phyloP scores from a whole-genome alignment of 2,797 vertebrate species.

The Cuculus canorus region DNA sequence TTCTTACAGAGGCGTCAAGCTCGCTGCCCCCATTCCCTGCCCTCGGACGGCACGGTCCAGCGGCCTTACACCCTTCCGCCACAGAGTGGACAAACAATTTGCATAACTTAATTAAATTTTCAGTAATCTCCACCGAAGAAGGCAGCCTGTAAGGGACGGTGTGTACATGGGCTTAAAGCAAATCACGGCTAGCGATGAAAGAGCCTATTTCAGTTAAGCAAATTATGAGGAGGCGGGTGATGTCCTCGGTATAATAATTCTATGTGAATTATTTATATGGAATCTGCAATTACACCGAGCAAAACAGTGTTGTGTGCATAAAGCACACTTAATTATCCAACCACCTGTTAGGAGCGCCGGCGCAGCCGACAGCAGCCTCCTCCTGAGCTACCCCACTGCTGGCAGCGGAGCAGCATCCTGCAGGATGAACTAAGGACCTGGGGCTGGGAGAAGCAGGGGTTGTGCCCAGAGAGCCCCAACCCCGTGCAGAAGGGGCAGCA shows the following conservation, averaged over 20 bases:
- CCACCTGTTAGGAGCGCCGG: constrained; percentile 77
- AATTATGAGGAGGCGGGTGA: constrained; percentile 77
- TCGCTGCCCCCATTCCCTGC: not conserved
- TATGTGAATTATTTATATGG: constrained; percentile 84
- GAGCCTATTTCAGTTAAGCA: constrained; percentile 79
- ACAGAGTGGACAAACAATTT: constrained; percentile 41
- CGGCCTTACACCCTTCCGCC: constrained; percentile 23
- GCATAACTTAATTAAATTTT: constrained; percentile 69
- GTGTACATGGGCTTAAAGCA: constrained; percentile 67
- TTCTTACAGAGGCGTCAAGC: not conserved
- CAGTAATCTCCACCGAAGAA: constrained; percentile 35
- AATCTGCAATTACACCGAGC: constrained; percentile 80
- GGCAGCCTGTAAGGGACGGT: constrained; percentile 54
- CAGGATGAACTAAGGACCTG: fast-evolving
- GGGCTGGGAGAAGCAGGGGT: not conserved
- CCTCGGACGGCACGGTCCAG: not conserved
- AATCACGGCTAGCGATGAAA: constrained; percentile 74
- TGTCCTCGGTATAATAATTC: constrained; percentile 81
- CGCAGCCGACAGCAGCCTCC: constrained; percentile 47
- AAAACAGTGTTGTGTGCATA: constrained; percentile 81
- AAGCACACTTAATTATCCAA: constrained; percentile 84
- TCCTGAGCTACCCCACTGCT: not conserved
- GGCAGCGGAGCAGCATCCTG: not conserved
- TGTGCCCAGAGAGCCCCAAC: fast-evolving
- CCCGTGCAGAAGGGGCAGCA: not conserved